Percentiles rank a stretch among this genome's conserved stretches.
These are phyloP conservation scores for Hemicentrotus pulcherrimus DNA, from an alignment of 35 echinoderm and acorn worm genomes.

Conservation along the genomic window DNA sequence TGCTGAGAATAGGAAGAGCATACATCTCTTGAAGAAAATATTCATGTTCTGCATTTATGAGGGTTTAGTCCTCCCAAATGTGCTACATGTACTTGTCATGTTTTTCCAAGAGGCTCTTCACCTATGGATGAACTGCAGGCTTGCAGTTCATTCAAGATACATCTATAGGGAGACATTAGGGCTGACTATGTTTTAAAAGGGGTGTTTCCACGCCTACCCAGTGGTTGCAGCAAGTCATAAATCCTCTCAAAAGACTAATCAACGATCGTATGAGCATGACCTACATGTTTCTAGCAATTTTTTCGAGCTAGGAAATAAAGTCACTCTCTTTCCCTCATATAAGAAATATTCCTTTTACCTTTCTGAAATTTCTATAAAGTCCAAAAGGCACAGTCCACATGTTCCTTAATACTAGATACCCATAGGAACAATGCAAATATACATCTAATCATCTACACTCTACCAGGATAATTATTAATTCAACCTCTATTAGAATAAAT, in stretches of 20 bases:
- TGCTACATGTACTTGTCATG: too few species aligned
- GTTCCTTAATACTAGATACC: slow-evolving; percentile 34
- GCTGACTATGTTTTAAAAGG: too few species aligned
- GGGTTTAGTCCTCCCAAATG: too few species aligned
- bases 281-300: background rate
- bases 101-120: too few species aligned
- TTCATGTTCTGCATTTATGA: too few species aligned
- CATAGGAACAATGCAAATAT: slow-evolving; percentile 30
- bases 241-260: background rate
- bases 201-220: too few species aligned
- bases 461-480: background rate
- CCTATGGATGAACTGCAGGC: too few species aligned
- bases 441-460: background rate
- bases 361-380: background rate
- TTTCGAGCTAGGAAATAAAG: background rate
- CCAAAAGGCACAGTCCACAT: slow-evolving; percentile 8
- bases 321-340: background rate
- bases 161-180: too few species aligned
- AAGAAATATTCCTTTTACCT: background rate
- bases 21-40: too few species aligned
- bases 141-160: too few species aligned
- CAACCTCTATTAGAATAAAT: slow-evolving; percentile 11
- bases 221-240: too few species aligned
- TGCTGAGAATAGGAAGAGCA: too few species aligned
- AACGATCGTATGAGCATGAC: background rate